Percentiles rank a stretch among this genome's conserved stretches.
Evolutionary conservation across 2,888 invertebrate species (phyloP).

Genomic region (Andricus curvator): DNA sequence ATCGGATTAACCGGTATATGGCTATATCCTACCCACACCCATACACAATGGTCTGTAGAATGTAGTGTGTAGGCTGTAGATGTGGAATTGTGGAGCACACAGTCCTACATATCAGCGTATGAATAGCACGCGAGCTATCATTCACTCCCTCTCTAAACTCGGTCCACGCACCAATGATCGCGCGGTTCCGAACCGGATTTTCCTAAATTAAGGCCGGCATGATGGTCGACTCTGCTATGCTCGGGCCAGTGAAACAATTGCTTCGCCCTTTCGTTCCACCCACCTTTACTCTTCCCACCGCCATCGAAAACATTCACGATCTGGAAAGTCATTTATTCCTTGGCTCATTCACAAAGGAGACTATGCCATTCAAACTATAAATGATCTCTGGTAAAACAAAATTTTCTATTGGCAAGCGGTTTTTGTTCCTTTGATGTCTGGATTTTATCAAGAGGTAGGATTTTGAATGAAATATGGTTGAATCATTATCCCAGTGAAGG

Average conservation of each 20-base stretch:
- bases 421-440: not conserved
- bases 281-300: not conserved
- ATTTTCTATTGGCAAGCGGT: not conserved
- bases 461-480: not conserved
- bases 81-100: slow-evolving; percentile 21
- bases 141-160: slow-evolving; percentile 43
- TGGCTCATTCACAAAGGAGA: no score
- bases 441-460: not conserved
- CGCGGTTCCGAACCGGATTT: slow-evolving; percentile 55
- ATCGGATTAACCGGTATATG: slow-evolving; percentile 71
- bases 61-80: not conserved
- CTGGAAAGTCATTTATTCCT: no score
- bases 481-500: not conserved
- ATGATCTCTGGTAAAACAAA: no score
- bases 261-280: slow-evolving; percentile 42
- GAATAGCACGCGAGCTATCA: slow-evolving; percentile 49
- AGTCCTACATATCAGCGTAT: slow-evolving; percentile 36
- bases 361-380: no score
- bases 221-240: slow-evolving; percentile 49
- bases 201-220: slow-evolving; percentile 55
- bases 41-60: not conserved
- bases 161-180: slow-evolving; percentile 51
- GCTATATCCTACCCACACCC: slow-evolving; percentile 23
- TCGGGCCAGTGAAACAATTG: slow-evolving; percentile 49
- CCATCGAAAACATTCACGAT: not conserved